Base-by-base conservation (phyloP, 2,888 invertebrate genomes). In the Drosophila atripex region DNA sequence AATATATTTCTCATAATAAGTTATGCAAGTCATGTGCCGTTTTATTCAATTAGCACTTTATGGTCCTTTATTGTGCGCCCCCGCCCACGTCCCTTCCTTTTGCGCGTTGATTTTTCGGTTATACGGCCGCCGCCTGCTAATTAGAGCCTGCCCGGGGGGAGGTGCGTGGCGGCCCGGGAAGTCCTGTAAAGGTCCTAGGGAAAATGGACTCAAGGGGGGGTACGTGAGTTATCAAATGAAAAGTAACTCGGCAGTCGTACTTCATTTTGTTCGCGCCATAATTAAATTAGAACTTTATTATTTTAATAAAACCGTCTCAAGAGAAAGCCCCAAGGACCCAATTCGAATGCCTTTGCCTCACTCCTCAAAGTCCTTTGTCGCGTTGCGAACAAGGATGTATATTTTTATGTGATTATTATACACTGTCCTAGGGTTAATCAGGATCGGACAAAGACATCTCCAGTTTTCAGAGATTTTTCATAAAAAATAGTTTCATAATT, bases 21-120 rank as follows among this genome's bases (percentile, higher is more conserved):
- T 90, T 90, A 84, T 88, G 89, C 90, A 79, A 80, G 87, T 89
- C 89, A 89, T 90, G 89, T 89, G 79, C 89, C 88, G 78, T 88
- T 88, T 89, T 90, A 90, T 89, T 89, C 89, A 89, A 89, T 89
- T 89, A 89, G 90, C 82, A 84, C 77, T 82, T 89, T 87, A 88
- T 85, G 88, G 89, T 79, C 89, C 85, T 83, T 88, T 88, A 89
- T 84, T 88, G 86, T 85, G 65, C 78, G 60, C 55, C 71, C 49
- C 47, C 87, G 61, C 58, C 50, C 9, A 21, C 58, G 23, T 39
- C 52, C 32, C 43, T 38, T 54, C 41, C 64, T 45, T 54, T 55
- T 46, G 68, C 82, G 82, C 88, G 89, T 88, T 84, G 89, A 84
- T 84, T 84, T 83, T 88, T 88, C 89, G 88, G 88, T 87, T 85